Evolutionary conservation across 2,113 vertebrate species (phyloP).

Genomic region (Zootoca vivipara): DNA sequence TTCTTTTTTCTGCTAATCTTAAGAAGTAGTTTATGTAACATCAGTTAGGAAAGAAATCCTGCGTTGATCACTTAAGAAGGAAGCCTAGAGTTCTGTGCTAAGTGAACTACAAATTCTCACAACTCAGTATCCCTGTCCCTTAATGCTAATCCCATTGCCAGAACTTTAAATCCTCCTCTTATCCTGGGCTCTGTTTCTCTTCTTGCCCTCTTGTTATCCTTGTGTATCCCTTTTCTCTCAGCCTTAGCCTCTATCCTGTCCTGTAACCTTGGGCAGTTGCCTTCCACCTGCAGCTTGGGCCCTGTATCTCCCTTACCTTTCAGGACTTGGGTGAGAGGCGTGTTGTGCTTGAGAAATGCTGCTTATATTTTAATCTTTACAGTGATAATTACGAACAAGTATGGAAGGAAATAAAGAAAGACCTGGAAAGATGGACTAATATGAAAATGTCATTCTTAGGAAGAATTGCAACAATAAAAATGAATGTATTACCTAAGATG

Average conservation of each 20-base stretch:
- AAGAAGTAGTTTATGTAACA: neutral
- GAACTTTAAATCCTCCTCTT: neutral
- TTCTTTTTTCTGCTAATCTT: neutral
- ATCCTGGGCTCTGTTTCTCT: neutral
- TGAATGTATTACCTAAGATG: no score
- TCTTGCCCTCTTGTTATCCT: conserved; percentile 6
- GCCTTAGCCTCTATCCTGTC: neutral
- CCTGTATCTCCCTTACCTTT: neutral
- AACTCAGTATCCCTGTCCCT: neutral
- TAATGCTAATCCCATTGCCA: neutral
- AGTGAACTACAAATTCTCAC: neutral
- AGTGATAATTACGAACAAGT: no score
- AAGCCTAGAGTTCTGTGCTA: neutral
- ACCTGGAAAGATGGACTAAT: no score
- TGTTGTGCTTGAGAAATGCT: neutral
- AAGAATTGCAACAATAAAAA: no score
- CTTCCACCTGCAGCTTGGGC: neutral
- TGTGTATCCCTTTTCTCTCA: neutral
- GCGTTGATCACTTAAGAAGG: neutral
- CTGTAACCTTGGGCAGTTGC: neutral
- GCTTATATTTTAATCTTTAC: no score
- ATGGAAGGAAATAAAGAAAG: no score
- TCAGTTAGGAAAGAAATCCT: neutral
- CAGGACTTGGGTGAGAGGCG: neutral
- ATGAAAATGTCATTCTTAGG: no score